These are phyloP conservation scores for Penaeus japonicus DNA, from an alignment of 1,140 invertebrate genomes.

Conservation along the genomic window DNA sequence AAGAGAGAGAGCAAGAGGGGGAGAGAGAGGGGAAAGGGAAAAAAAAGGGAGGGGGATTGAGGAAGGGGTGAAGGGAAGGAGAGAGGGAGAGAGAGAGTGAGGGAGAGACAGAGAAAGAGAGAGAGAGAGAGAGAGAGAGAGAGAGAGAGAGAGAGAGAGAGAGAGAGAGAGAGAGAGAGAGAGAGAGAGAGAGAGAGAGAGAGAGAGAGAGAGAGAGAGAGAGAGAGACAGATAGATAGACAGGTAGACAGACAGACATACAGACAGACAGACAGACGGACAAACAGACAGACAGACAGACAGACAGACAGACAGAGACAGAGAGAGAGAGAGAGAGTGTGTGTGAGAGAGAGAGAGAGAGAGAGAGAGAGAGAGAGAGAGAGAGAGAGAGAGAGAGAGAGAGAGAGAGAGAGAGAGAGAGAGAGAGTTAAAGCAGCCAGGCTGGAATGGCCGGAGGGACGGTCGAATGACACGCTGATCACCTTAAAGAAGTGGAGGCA, in stretches of 20 bases:
- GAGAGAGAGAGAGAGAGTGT: no score
- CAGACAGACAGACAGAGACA: not conserved
- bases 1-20: not conserved
- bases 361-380: no score
- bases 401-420: not conserved
- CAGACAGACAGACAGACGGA: not conserved
- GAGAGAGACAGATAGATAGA: not conserved
- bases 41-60: not conserved
- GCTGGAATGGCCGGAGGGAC: not conserved
- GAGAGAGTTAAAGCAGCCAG: not conserved
- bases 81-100: not conserved
- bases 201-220: not conserved
- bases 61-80: not conserved
- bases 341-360: no score
- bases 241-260: not conserved
- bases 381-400: no score
- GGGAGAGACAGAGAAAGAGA: not conserved
- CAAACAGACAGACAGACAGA: not conserved
- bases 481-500: no score
- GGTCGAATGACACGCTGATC: no score
- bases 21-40: constrained; percentile 9
- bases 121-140: not conserved
- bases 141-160: not conserved
- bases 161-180: not conserved
- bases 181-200: not conserved